Evolutionary conservation across 2,113 vertebrate genomes (phyloP), one percentile per base, ranked within the genome.

Genomic region (Caretta caretta): DNA sequence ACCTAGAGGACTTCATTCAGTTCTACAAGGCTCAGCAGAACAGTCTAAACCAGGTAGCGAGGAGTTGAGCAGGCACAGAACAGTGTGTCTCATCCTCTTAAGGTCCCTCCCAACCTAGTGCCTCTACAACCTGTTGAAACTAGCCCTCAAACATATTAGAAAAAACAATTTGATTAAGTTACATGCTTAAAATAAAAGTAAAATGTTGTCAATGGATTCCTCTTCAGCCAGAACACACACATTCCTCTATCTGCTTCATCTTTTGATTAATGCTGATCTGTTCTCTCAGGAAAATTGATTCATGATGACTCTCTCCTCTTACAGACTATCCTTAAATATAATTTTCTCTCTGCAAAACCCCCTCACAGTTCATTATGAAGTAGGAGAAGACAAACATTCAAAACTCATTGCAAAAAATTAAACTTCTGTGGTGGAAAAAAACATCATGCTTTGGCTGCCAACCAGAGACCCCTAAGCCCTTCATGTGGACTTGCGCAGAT

Each of bases 1-100:
- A 56, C 87, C 78, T 56, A 51, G 31, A 76, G 92, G 31, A 50
- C 51, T 27, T 87, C 80, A 46, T 27, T 89, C 82, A 38, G 9
- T 83, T 48, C 25, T 86, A 81, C 12, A 54, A 69, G 90, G 81
- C 48, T 85, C 93, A 92, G 53, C 27, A 62, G 88, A 79, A 29
- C 0, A 4, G 48, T 53, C 69, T 27, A 46, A 65, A 29, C 38
- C 35, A 75, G 19, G n/a, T 0, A 29, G 4, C 8, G 57, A 90
- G 35, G 46, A 89, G n/a, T 11, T 54, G 38, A 90, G 69, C 6
- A 29, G 12, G 38, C 13, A 56, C n/a, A 42, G n/a, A 25, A 27
- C 8, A 46, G 22, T 5, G 1, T 4, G 1, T 79, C 54, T 10
- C 9, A 0, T 19, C 25, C 51, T 62, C 14, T 20, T 6, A 2